These are phyloP conservation scores for Eumeta japonica DNA, from an alignment of 1,140 invertebrate genomes.

Conservation along the genomic window DNA sequence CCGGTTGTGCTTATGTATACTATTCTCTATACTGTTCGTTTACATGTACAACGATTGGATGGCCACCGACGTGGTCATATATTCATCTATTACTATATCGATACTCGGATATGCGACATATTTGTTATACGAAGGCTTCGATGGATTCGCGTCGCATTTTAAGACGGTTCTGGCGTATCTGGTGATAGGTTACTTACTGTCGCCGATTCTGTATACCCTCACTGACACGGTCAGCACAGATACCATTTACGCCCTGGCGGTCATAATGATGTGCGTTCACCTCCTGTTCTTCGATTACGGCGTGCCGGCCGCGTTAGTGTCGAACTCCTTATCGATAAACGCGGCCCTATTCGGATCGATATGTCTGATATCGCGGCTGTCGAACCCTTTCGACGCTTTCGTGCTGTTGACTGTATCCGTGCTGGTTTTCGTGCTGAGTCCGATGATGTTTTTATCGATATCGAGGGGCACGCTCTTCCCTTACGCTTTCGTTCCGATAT, in stretches of 20 bases:
- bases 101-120: conserved; percentile 62
- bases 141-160: conserved; percentile 44
- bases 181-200: conserved; percentile 80
- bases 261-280: conserved; percentile 84
- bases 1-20: conserved; percentile 72
- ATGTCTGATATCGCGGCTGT: conserved; percentile 88
- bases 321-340: conserved; percentile 83
- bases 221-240: conserved; percentile 96
- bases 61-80: conserved; percentile 63
- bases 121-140: conserved; percentile 31
- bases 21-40: conserved; percentile 75
- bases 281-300: conserved; percentile 92
- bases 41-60: conserved; percentile 70
- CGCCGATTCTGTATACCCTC: conserved; percentile 89
- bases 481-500: conserved; percentile 22
- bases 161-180: conserved; percentile 77
- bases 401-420: conserved; percentile 83
- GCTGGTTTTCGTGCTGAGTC: conserved; percentile 85
- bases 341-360: conserved; percentile 91
- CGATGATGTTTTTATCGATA: conserved; percentile 69
- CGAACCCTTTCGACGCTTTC: conserved; percentile 83
- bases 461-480: conserved; percentile 44
- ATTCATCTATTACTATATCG: conserved; percentile 56
- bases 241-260: conserved; percentile 90
- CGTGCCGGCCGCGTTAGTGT: conserved; percentile 74